These are phyloP conservation scores for Pelobates cultripes DNA, from an alignment of 2,797 vertebrate genomes.

Conservation along the genomic window DNA sequence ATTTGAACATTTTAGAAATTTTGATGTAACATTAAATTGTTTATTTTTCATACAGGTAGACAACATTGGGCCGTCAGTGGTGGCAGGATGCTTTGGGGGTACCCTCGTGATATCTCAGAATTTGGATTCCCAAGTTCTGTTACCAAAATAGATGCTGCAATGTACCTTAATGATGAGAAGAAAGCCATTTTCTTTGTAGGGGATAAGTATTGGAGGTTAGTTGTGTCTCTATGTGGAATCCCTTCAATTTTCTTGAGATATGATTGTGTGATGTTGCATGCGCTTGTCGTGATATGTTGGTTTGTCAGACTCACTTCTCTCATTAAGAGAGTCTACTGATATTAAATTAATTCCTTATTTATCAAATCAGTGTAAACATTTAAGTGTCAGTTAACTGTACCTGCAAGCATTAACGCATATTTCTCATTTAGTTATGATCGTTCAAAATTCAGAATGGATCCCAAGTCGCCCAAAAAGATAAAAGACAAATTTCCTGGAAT, in stretches of 20 bases:
- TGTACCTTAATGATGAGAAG: slow-evolving; percentile 67
- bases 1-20: too few relatives aligned
- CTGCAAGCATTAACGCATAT: background rate
- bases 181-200: slow-evolving; percentile 74
- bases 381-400: too few relatives aligned
- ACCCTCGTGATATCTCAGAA: slow-evolving; percentile 75
- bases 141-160: slow-evolving; percentile 70
- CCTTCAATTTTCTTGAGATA: too few relatives aligned
- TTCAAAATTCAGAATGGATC: slow-evolving; percentile 67
- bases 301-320: too few relatives aligned
- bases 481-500: slow-evolving; percentile 72
- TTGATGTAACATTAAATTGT: background rate
- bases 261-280: too few relatives aligned
- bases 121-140: slow-evolving; percentile 73
- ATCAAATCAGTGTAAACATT: too few relatives aligned
- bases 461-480: slow-evolving; percentile 67
- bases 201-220: slow-evolving; percentile 71
- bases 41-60: slow-evolving; percentile 64
- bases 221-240: background rate
- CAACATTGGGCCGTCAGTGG: slow-evolving; percentile 76
- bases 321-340: too few relatives aligned
- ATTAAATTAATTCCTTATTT: too few relatives aligned
- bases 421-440: slow-evolving; percentile 68
- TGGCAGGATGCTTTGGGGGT: slow-evolving; percentile 70
- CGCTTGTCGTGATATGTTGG: too few relatives aligned